Conservation (phyloP, 2,797 vertebrate genomes). For the Pantherophis vulpinus region DNA sequence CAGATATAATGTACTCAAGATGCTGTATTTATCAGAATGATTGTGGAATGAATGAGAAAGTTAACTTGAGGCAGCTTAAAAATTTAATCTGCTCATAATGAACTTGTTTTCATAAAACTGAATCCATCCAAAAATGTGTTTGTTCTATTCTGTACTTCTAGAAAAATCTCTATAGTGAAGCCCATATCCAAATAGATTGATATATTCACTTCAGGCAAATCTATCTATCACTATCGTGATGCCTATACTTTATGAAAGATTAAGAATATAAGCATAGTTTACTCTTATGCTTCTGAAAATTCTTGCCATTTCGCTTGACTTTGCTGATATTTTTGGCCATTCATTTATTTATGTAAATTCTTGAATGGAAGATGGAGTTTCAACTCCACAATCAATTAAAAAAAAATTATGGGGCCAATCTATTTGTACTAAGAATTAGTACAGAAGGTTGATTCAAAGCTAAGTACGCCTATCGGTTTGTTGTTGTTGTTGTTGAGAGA, state of each 20-base stretch:
- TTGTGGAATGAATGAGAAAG: conserved; percentile 2
- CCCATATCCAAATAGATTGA: background rate
- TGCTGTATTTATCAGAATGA: background rate
- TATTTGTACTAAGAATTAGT: background rate
- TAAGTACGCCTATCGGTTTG: background rate
- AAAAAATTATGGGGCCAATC: background rate
- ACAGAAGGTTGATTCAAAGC: background rate
- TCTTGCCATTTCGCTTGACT: background rate
- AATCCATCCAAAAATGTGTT: background rate
- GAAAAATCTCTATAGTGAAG: background rate
- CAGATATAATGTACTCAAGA: background rate
- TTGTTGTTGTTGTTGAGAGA: background rate
- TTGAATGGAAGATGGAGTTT: background rate
- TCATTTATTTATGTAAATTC: background rate
- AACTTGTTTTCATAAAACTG: conserved; percentile 5
- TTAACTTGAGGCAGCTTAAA: background rate
- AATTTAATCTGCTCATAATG: background rate
- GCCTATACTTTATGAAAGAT: background rate
- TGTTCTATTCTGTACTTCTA: background rate
- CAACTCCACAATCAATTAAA: background rate
- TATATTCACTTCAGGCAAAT: conserved; percentile 5
- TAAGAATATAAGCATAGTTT: background rate
- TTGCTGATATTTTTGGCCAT: background rate
- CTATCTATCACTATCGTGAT: background rate
- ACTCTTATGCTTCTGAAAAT: background rate